Evolutionary conservation across 2,797 vertebrate species (phyloP), one percentile per base, ranked within the genome.

Genomic region (Sebastes melanostomus): DNA sequence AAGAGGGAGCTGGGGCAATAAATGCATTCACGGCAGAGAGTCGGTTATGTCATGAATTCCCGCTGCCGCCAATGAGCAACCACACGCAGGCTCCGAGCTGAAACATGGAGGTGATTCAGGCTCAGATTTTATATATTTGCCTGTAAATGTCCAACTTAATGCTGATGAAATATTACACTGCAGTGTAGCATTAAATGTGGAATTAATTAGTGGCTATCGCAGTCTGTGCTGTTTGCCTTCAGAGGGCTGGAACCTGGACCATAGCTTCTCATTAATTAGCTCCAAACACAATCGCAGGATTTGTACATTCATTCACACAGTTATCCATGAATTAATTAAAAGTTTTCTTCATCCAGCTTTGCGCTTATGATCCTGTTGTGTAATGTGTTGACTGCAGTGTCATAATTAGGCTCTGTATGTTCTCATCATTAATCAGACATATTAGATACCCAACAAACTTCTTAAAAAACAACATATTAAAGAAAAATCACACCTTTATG

Each of bases 261-360:
- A 22, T 18, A 66, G 71, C 75, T 66, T 79, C 76, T 74, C 79
- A 89, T 85, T 81, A 75, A 88, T 86, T 86, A 88, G 75, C 71
- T 67, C 25, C 36, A 11, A 79, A 60, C 62, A 68, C 70, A 83
- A 66, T 78, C 66, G 24, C 18, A 63, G 54, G 52, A 86, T 84
- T 75, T 80, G 24, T 63, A 29, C 70, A 38, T 58, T 63, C 72
- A 70, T 75, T 80, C 71, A 75, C 62, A 69, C 46, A 36, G 59
- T 60, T 65, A 66, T 24, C 58, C 24, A 52, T 58, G 50, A 75
- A 66, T 81, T 71, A 27, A 83, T 78, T 77, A 30, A 72, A 82
- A 58, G 24, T 59, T 73, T 73, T 68, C 62, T 52, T 82, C 65
- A 77, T 77, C 55, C 74, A 67, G 70, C 27, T 81, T 42, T 68